phyloP scores from a whole-genome alignment of 1,140 invertebrate species.

The Pseudomyrmex gracilis region DNA sequence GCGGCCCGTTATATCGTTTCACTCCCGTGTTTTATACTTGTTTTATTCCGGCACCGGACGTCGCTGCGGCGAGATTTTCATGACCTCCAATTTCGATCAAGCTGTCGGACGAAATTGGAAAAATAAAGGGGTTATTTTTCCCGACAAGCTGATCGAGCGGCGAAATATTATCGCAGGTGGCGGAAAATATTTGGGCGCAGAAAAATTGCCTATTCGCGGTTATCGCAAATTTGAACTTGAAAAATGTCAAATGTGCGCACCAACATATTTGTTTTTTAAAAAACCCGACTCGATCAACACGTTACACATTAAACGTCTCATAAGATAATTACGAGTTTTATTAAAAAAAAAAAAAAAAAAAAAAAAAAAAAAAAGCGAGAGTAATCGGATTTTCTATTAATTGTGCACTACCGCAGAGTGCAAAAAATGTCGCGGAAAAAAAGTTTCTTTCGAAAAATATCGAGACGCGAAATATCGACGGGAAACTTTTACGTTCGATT shows the following conservation, averaged over 20 bases:
- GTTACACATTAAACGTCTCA: too few relatives aligned
- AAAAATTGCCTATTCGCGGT: background rate
- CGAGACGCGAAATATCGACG: background rate
- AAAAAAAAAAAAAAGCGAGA: background rate
- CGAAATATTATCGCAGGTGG: constrained; percentile 30
- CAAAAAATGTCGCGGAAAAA: background rate
- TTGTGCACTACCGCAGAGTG: background rate
- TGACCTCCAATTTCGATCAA: constrained; percentile 56
- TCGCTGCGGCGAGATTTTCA: constrained; percentile 42
- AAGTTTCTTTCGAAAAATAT: background rate
- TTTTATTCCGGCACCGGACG: constrained; percentile 25
- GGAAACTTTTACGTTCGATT: background rate
- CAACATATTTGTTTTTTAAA: too few relatives aligned
- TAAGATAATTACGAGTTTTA: too few relatives aligned
- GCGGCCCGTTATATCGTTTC: constrained; percentile 42
- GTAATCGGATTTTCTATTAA: background rate
- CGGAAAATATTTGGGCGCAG: background rate
- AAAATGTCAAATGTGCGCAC: too few relatives aligned
- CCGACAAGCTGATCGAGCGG: background rate
- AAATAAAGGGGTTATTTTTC: constrained; percentile 49
- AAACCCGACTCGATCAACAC: too few relatives aligned
- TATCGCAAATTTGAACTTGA: too few relatives aligned
- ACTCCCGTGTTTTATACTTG: constrained; percentile 50
- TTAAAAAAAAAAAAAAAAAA: too few relatives aligned
- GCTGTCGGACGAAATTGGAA: constrained; percentile 38